Conservation (phyloP, 92 coral and sea anemone species). For the Epizoanthus scotinus region DNA sequence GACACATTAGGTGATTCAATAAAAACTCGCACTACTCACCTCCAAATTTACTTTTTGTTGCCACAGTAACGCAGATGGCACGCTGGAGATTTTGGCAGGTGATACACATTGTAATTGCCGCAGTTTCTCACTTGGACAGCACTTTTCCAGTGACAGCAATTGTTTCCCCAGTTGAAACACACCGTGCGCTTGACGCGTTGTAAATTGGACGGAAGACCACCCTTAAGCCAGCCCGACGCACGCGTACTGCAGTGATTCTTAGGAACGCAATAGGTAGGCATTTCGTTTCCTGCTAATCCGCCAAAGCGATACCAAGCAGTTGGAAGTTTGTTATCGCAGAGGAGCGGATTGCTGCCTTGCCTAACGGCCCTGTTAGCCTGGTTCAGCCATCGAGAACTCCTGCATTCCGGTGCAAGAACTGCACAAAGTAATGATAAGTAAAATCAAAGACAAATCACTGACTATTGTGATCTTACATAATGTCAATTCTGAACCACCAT, state of each 20-base stretch:
- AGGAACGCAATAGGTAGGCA: conserved; percentile 9
- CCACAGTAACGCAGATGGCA: too few relatives aligned
- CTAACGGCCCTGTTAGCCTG: background rate
- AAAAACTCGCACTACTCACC: too few relatives aligned
- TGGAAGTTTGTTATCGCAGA: background rate
- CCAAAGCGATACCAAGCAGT: conserved; percentile 9
- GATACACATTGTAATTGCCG: background rate
- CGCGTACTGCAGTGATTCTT: conserved; percentile 6
- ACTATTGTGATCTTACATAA: too few relatives aligned
- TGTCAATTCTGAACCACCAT: too few relatives aligned
- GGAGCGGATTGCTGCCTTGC: conserved; percentile 8
- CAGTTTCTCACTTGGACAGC: conserved; percentile 1
- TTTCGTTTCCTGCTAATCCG: conserved; percentile 1
- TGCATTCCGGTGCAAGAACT: background rate
- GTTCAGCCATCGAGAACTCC: background rate
- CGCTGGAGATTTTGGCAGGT: background rate
- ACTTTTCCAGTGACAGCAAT: background rate
- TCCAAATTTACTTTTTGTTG: too few relatives aligned
- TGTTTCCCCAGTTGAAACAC: conserved; percentile 3
- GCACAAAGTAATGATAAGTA: background rate
- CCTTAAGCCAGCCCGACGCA: conserved; percentile 20
- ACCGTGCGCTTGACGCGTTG: conserved; percentile 1
- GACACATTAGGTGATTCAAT: too few relatives aligned
- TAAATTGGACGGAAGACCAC: conserved; percentile 5
- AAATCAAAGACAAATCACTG: too few relatives aligned